Base-by-base conservation (phyloP, 2,113 vertebrate species). In the Nyctibius bracteatus region DNA sequence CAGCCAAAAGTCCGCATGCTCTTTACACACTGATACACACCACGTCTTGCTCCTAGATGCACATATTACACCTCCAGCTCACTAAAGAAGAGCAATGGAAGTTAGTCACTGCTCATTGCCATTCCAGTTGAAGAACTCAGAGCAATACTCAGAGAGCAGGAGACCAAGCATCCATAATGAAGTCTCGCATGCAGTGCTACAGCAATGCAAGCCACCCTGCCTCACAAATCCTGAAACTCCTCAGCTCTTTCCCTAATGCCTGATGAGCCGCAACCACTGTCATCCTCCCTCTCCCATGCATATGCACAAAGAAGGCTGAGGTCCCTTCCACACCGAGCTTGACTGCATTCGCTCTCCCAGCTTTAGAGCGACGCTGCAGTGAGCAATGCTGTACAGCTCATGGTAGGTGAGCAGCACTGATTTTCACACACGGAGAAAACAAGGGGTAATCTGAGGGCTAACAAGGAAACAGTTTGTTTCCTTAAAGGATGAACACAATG, bases 391-490 rank as follows among this genome's bases (percentile, higher is more conserved):
- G 33, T 23, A 22, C 62, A 57, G 81, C 85, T 89, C 61, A 1
- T 0, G 21, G 55, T 15, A 27, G 55, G n/a, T 5, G 52, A 59
- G 70, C 15, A 0, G 70, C 78, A 72, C 78, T 14, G 70, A 59
- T 49, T 54, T 55, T 37, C 81, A 85, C 49, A 72, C 70, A n/a
- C 0, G 0, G 17, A 65, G 16, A 72, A 67, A 82, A 79, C 7
- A 14, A 84, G 72, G 71, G 55, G 51, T 16, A 51, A 62, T 47
- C 66, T 3, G 11, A 83, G 33, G 71, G 67, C 71, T 91, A 51
- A 81, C 88, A 93, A 41, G 28, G 51, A 81, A 88, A 58, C 28
- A 8, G 28, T 58, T 85, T 72, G n/a, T 39, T 73, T 72, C 83
- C 61, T 51, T 83, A 31, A 86, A 81, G 63, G 54, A 93, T 20